phyloP scores from a whole-genome alignment of 2,113 vertebrate species.

The Bubo blakistoni region DNA sequence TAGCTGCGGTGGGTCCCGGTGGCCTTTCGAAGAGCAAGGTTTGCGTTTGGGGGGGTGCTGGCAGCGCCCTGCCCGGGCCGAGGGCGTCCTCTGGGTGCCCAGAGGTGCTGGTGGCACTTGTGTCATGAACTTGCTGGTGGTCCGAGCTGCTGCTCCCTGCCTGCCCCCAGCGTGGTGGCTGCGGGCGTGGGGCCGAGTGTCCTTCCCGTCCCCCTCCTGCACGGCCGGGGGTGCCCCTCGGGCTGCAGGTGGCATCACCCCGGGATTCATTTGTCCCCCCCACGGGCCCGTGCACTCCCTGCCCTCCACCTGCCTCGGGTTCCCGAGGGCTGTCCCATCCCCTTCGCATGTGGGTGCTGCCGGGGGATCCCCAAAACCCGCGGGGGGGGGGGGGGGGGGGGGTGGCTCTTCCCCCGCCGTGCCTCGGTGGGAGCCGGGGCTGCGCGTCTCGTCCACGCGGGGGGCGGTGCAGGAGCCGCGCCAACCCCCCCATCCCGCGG shows the following conservation, averaged over 20 bases:
- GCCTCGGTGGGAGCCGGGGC: too few species aligned
- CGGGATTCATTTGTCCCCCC: neutral
- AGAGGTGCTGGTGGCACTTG: rapidly evolving
- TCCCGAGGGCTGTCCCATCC: too few species aligned
- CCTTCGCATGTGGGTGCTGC: neutral
- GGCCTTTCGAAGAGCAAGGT: rapidly evolving
- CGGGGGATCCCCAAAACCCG: neutral
- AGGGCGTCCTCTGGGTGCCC: neutral
- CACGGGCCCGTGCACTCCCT: too few species aligned
- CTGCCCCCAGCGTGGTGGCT: rapidly evolving
- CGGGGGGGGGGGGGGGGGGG: neutral
- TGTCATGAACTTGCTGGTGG: too few species aligned
- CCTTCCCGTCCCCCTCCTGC: rapidly evolving
- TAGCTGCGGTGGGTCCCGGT: neutral
- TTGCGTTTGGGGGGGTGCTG: neutral
- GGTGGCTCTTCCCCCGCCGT: too few species aligned
- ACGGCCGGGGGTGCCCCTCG: too few species aligned
- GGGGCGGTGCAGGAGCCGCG: neutral
- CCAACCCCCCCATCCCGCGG: neutral
- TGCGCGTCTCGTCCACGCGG: neutral
- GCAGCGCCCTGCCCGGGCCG: too few species aligned
- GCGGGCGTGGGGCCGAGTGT: too few species aligned
- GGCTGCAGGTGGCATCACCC: neutral
- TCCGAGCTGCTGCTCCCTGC: neutral
- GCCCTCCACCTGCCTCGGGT: neutral